Conservation (phyloP, 2,113 vertebrate genomes). For the Morone saxatilis region DNA sequence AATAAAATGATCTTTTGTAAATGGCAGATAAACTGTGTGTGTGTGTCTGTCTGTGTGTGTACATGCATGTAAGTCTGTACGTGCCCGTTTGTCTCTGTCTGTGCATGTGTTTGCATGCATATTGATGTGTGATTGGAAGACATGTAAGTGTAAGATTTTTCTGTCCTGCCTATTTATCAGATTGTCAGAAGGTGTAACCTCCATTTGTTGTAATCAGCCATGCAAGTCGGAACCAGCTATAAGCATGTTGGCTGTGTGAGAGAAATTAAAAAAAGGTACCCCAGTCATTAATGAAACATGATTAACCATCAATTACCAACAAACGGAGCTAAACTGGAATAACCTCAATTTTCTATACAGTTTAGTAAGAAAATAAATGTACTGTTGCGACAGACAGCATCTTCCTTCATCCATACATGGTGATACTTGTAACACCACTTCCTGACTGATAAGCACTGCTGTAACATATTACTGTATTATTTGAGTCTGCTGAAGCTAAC, state of each 20-base stretch:
- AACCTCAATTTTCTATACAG: conserved; percentile 4
- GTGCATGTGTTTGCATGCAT: conserved; percentile 69
- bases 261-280: not conserved
- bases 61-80: conserved; percentile 50
- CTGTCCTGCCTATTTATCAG: conserved; percentile 35
- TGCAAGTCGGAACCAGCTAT: conserved; percentile 47
- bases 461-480: conserved; percentile 45
- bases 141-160: not conserved
- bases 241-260: conserved; percentile 56
- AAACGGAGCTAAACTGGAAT: conserved; percentile 5
- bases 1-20: conserved; percentile 57
- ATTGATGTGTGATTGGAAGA: conserved; percentile 37
- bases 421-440: conserved; percentile 25
- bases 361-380: conserved; percentile 17
- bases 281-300: not conserved
- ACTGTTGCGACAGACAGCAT: not conserved
- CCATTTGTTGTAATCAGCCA: conserved; percentile 29
- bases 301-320: conserved; percentile 3
- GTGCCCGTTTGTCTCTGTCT: conserved; percentile 52
- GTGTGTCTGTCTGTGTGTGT: conserved; percentile 52
- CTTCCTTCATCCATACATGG: not conserved
- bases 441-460: conserved; percentile 41
- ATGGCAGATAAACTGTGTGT: conserved; percentile 42
- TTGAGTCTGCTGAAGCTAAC: conserved; percentile 48
- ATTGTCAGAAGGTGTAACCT: conserved; percentile 31